Percentiles rank a stretch among this genome's conserved stretches.
Conservation (phyloP, 2,888 invertebrate genomes). For the Dryobota labecula region DNA sequence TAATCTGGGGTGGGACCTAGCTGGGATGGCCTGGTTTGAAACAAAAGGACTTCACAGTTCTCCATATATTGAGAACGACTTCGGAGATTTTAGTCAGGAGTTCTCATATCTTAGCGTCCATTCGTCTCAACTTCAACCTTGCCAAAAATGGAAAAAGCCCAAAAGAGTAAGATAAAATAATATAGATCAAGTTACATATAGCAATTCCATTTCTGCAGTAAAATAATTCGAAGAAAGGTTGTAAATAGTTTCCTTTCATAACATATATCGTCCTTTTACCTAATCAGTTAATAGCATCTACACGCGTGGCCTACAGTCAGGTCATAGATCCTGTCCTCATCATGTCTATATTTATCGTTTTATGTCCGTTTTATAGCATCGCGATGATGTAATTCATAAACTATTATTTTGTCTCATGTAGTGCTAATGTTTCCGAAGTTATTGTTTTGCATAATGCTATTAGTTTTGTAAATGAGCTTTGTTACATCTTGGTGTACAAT, state of each 20-base stretch:
- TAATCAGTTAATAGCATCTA: slow-evolving; percentile 28
- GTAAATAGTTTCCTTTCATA: slow-evolving; percentile 4
- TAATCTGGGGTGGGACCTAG: slow-evolving; percentile 49
- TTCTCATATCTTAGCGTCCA: not conserved
- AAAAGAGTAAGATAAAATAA: not conserved
- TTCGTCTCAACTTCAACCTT: not conserved
- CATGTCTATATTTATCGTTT: slow-evolving; percentile 54
- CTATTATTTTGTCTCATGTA: slow-evolving; percentile 16
- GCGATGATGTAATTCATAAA: slow-evolving; percentile 48
- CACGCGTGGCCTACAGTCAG: slow-evolving; percentile 27
- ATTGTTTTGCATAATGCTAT: not conserved
- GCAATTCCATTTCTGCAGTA: not conserved
- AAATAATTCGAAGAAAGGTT: not conserved
- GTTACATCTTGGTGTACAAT: no score
- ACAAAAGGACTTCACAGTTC: slow-evolving; percentile 5
- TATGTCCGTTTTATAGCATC: slow-evolving; percentile 32
- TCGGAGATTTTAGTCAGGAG: not conserved
- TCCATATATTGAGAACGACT: not conserved
- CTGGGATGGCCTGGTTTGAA: slow-evolving; percentile 12
- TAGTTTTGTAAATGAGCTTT: no score
- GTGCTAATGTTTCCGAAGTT: slow-evolving; percentile 6
- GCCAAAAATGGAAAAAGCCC: not conserved
- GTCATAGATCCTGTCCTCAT: slow-evolving; percentile 61
- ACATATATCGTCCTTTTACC: slow-evolving; percentile 5
- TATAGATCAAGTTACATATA: not conserved